Conservation (phyloP, 92 coral and sea anemone species). For the Muricea muricata region DNA sequence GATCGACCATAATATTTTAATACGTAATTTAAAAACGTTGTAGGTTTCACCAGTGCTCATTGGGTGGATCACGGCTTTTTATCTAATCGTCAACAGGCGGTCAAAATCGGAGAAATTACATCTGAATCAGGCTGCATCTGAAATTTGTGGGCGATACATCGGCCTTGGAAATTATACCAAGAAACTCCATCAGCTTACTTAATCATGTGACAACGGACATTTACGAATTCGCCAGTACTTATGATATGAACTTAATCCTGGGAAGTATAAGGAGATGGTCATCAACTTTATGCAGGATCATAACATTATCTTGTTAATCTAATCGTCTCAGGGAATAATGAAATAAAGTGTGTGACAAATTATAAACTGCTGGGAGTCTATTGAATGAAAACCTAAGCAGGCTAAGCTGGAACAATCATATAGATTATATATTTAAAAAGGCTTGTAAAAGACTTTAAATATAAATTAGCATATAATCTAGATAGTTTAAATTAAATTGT, state of each 20-base stretch:
- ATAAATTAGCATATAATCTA: no score
- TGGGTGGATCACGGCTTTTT: no score
- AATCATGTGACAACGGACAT: not conserved
- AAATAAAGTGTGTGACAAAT: constrained; percentile 58
- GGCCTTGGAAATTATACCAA: not conserved
- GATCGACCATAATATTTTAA: no score
- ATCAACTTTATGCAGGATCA: not conserved
- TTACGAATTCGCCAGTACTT: not conserved
- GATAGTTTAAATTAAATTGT: no score
- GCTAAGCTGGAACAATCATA: constrained; percentile 57
- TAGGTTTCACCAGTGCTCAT: no score
- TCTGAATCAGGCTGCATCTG: not conserved
- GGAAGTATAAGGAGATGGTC: no score
- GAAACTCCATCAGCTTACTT: not conserved
- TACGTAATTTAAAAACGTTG: no score
- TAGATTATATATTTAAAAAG: constrained; percentile 35
- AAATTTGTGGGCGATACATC: not conserved
- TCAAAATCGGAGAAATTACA: no score
- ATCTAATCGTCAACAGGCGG: no score
- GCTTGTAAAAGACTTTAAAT: constrained; percentile 56
- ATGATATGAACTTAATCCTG: not conserved
- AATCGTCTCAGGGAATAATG: constrained; percentile 46
- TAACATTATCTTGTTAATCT: not conserved
- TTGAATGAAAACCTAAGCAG: no score
- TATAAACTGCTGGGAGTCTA: constrained; percentile 57